Evolutionary conservation across 1,140 invertebrate genomes (phyloP), one percentile per base, ranked within the genome.

Genomic region (Drosophila sechellia): DNA sequence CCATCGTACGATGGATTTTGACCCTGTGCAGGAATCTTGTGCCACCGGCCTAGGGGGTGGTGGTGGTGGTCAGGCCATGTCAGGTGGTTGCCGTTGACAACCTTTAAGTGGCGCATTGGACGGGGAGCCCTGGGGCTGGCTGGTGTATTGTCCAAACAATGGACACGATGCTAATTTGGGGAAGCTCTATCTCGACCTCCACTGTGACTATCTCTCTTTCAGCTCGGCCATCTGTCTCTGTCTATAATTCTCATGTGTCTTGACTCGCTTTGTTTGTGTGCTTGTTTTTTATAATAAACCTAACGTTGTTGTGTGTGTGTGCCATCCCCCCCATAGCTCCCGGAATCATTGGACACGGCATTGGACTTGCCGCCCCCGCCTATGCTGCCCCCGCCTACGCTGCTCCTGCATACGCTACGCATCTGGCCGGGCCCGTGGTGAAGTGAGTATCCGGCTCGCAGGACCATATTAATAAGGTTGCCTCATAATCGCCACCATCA

Each of bases 311-410:
- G 6, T 34, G 25, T 58, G 6, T 34, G 25, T 40, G 34, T 46
- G 20, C 20, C 4, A 20, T 15, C 25, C 15, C 5, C 31, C 15
- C 22, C 27, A 37, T 42, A 87, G 84, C 84, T 70, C 84, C 85
- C 22, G 69, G 84, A 45, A 84, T 87, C 48, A 68, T 87, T 58
- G 84, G 84, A 77, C 84, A 89, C 57, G 89, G 89, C 70, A 72
- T 81, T 45, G 80, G 89, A 56, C 60, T 81, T 40, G 89, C 84
- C 49, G 89, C 73, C 37, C 61, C 91, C 17, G 79, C 79, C 17
- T 90, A 91, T 37, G 71, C 81, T 34, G 85, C 76, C 12, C 81
- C 76, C 27, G 66, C 68, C 57, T 77, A 77, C 22, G 78, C 78
- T 31, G 77, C 78, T 5, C 77, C 53, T 15, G 77, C 86, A 25